Base-by-base conservation (phyloP, 2,888 invertebrate genomes). In the Pollenia amentaria region DNA sequence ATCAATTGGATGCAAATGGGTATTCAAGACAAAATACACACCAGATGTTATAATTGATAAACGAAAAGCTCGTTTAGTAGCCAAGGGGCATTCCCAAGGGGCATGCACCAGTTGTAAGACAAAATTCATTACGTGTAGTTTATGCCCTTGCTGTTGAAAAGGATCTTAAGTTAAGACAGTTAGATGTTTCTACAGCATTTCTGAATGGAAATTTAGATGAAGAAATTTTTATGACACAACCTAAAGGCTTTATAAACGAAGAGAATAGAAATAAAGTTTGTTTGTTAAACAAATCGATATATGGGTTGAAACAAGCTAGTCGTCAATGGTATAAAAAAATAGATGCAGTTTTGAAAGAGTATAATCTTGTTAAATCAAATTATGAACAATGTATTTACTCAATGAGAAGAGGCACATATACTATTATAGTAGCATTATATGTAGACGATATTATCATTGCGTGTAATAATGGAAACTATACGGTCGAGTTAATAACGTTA, bases 101-200 rank as follows among this genome's bases (percentile, higher is more conserved):
- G 10, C 18, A 53, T 53, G 18, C 18, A 10, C 18, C 18, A 8
- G 53, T 18, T 1, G 18, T 16, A 53, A 53, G 53, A 18, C 51
- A 51, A 51, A 51, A n/a, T 16, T 51, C 51, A 51, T 51, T 51
- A n/a, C 51, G 51, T 51, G 14, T 51, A n/a, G n/a, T n/a, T n/a
- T n/a, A n/a, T n/a, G n/a, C n/a, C n/a, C n/a, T n/a, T n/a, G n/a
- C n/a, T n/a, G n/a, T n/a, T 51, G 51, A 51, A 14, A 51, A 51
- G 1, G 51, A 51, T 16, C 51, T 51, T 14, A 51, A 51, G 16
- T 51, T 51, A 16, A 4, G 42, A 9, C 42, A 42, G 42, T 42
- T 42, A 42, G 16, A 16, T 8, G n/a, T 51, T 16, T 51, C 51
- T 42, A 42, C 9, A 7, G 42, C 42, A 42, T 42, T 42, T 46